These are phyloP conservation scores for Cistogaster globosa DNA, from an alignment of 2,888 invertebrate species.

Conservation along the genomic window DNA sequence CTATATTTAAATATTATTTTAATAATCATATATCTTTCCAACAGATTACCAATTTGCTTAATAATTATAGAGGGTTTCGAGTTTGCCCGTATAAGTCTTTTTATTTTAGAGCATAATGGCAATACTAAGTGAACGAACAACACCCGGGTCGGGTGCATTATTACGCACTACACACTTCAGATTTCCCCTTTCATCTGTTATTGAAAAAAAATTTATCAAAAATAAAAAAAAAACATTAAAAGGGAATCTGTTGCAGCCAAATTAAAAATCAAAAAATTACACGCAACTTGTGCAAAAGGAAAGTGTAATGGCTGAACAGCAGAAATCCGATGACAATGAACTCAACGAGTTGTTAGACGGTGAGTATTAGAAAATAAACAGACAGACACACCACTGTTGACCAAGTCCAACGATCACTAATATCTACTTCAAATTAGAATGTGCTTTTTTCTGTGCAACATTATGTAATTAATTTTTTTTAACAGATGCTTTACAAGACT, in stretches of 20 bases:
- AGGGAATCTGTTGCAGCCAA: conserved; percentile 40
- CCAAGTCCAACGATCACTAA: conserved; percentile 53
- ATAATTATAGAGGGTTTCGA: neutral
- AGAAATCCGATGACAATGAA: conserved; percentile 85
- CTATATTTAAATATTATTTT: neutral
- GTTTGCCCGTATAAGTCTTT: neutral
- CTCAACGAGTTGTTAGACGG: conserved; percentile 90
- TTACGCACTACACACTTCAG: conserved; percentile 44
- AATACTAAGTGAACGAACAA: conserved; percentile 33
- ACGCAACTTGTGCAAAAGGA: conserved; percentile 33
- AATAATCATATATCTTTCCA: neutral
- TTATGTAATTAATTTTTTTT: conserved; percentile 58
- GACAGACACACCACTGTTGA: neutral
- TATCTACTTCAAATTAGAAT: neutral
- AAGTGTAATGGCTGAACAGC: conserved; percentile 77
- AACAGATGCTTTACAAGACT: conserved; percentile 87
- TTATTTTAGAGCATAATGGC: neutral
- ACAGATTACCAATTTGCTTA: neutral
- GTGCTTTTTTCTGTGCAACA: conserved; percentile 17
- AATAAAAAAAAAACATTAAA: neutral
- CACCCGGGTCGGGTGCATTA: conserved; percentile 47
- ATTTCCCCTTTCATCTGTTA: conserved; percentile 33
- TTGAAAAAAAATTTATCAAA: conserved; percentile 31
- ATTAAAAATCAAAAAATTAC: conserved; percentile 15
- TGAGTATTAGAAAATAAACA: conserved; percentile 81